These are phyloP conservation scores for Oriolus oriolus DNA, from an alignment of 2,113 vertebrate species.

Conservation along the genomic window DNA sequence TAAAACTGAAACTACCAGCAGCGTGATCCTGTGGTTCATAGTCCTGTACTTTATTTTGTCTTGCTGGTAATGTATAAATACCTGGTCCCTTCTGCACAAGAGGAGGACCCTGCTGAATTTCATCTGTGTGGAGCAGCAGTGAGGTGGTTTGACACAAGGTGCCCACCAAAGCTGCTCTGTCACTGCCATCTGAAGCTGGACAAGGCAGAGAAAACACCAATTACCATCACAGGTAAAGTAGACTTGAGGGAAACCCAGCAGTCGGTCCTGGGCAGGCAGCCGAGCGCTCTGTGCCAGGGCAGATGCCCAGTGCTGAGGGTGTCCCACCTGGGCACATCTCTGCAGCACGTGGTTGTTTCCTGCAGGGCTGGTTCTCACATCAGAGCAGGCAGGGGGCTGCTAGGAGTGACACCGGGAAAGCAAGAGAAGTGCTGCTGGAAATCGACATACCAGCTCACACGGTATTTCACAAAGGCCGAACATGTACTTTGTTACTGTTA, in stretches of 20 bases:
- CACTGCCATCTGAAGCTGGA: background rate
- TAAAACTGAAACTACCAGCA: background rate
- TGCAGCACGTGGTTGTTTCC: rapidly evolving
- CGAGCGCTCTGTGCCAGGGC: rapidly evolving
- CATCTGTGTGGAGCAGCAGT: background rate
- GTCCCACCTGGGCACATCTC: background rate
- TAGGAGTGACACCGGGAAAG: background rate
- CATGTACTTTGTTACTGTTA: background rate
- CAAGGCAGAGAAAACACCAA: background rate
- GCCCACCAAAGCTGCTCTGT: background rate
- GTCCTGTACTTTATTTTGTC: background rate
- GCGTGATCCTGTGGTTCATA: background rate
- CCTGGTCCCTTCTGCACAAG: background rate
- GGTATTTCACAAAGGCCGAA: background rate
- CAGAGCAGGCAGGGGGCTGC: background rate
- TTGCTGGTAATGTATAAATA: background rate
- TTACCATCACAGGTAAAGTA: background rate
- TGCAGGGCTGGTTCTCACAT: background rate
- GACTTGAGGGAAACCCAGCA: background rate
- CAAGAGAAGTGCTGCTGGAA: background rate
- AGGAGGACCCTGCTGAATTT: background rate
- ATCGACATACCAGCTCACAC: background rate
- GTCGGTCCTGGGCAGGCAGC: background rate
- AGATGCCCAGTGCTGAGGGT: background rate
- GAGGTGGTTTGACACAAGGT: background rate